Evolutionary conservation across 2,113 vertebrate species (phyloP).

Genomic region (Megaceryle maxima): DNA sequence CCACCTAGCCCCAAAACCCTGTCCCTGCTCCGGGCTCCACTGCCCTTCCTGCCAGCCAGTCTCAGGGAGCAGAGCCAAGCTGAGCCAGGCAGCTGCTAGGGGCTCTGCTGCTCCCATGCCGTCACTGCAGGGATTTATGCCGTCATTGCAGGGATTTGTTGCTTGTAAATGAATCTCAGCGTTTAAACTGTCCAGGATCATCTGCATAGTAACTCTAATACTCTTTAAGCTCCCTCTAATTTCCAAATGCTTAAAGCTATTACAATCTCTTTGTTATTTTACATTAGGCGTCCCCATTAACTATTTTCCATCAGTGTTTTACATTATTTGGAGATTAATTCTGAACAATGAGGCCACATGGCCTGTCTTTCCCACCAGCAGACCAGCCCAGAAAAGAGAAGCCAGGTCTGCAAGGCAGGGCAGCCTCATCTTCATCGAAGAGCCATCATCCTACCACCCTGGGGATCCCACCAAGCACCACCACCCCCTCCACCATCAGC

Average conservation of each 20-base stretch:
- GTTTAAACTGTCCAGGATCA: slow-evolving; percentile 4
- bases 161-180: slow-evolving; percentile 28
- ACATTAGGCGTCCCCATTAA: slow-evolving; percentile 50
- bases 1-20: not conserved
- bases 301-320: slow-evolving; percentile 43
- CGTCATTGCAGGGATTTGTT: slow-evolving; percentile 15
- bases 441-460: rapidly evolving
- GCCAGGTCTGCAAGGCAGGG: rapidly evolving
- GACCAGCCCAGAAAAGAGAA: not conserved
- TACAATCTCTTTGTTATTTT: slow-evolving; percentile 49
- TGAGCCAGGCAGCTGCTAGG: not conserved
- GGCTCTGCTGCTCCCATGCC: not conserved
- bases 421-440: not conserved
- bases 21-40: not conserved
- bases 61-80: not conserved
- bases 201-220: slow-evolving; percentile 10
- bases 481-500: not conserved
- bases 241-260: slow-evolving; percentile 52
- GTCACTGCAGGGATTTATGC: not conserved
- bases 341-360: not conserved
- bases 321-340: slow-evolving; percentile 44
- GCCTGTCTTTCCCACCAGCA: not conserved
- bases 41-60: not conserved
- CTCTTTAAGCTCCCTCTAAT: slow-evolving; percentile 42
- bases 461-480: not conserved